Evolutionary conservation across 2,888 invertebrate genomes (phyloP), one percentile per base, ranked within the genome.

Genomic region (Stegophylla sp.): DNA sequence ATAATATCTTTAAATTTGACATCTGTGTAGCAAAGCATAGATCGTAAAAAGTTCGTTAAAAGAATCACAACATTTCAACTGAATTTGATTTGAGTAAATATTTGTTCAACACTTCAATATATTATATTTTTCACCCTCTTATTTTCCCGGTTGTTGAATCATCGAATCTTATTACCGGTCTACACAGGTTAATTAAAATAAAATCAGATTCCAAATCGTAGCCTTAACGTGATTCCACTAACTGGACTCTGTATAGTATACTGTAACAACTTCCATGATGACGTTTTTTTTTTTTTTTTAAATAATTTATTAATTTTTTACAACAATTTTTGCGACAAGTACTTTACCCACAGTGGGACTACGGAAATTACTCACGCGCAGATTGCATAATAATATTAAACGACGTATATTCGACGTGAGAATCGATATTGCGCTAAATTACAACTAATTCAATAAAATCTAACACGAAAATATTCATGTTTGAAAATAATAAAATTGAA

Each of bases 171-270:
- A 34, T 71, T 41, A 53, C 15, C 20, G 1, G 41, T 20, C 15
- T 56, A 23, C 34, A 2, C 51, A 17, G 1, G 17, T 9, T 4
- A 72, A 13, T 71, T 7, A 56, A 72, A 41, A 72, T 23, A 26
- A 56, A 72, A 72, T 53, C n/a, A 71, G 10, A 71, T 71, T 23
- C 66, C 43, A 10, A 12, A 23, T 43, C 4, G 26, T 59, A 23
- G 13, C n/a, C 45, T 20, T 48, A 74, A 74, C 20, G 28, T 34
- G 23, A 74, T 63, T 74, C 63, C 48, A 63, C 63, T 63, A 34
- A 34, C 74, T 34, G 20, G 5, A 28, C 61, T 43, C 20, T 1
- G 1, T 13, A 10, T 0, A 10, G 1, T 13, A 10, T 0, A 10
- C 43, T 23, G n/a, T 72, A 53, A 53, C 34, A 41, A 71, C 67